These are phyloP conservation scores for Varanus salvator DNA, from an alignment of 2,113 vertebrate genomes.

Conservation along the genomic window DNA sequence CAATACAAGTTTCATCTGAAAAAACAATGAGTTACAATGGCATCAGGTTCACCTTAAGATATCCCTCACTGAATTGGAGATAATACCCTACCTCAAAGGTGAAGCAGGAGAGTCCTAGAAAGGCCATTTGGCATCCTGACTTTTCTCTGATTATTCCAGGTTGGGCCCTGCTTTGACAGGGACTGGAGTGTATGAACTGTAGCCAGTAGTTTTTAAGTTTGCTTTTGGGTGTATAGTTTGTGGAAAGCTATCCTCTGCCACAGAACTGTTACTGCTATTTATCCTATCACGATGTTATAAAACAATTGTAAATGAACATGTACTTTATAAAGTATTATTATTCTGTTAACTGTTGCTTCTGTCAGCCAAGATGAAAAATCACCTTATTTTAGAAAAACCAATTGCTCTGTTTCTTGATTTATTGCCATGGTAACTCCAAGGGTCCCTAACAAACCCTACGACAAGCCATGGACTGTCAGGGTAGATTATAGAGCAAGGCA, in stretches of 20 bases:
- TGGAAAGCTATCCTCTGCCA: constrained; percentile 34
- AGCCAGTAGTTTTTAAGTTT: not conserved
- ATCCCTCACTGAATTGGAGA: not conserved
- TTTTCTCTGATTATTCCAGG: not conserved
- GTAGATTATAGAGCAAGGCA: too few species aligned
- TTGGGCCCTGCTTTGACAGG: not conserved
- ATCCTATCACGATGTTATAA: constrained; percentile 46
- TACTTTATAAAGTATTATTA: constrained; percentile 51
- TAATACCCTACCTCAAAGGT: not conserved
- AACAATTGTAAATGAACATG: constrained; percentile 48
- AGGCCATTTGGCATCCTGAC: not conserved
- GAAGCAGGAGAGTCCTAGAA: not conserved
- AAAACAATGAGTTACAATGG: not conserved
- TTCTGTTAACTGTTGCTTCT: constrained; percentile 47
- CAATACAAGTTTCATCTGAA: not conserved
- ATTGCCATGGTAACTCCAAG: constrained; percentile 12
- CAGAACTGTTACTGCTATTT: constrained; percentile 44
- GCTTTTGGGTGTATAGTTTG: constrained; percentile 30
- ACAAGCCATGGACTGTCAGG: too few species aligned
- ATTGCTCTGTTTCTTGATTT: constrained; percentile 41
- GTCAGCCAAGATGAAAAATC: constrained; percentile 61
- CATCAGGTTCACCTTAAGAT: not conserved
- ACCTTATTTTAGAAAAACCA: constrained; percentile 45
- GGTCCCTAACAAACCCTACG: too few species aligned
- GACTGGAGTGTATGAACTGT: not conserved